Percentiles rank a stretch among this genome's conserved stretches.
These are phyloP conservation scores for Ferrisia virgata DNA, from an alignment of 2,888 invertebrate species.

Conservation along the genomic window DNA sequence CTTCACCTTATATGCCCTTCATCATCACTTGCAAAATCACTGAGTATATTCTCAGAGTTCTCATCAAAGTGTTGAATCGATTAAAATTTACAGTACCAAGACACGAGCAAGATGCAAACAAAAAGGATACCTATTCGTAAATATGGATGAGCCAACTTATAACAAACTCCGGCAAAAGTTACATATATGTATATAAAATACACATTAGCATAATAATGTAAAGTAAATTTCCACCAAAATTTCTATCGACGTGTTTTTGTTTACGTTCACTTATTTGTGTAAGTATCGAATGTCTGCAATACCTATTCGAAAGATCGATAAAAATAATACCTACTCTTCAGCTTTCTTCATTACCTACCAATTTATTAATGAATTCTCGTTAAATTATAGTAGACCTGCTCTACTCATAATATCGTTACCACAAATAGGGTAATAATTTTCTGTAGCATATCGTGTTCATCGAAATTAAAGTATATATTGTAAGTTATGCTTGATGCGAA, in stretches of 20 bases:
- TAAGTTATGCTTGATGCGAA: no score
- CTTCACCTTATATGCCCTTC: not conserved
- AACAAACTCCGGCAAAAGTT: not conserved
- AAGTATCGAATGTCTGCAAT: not conserved
- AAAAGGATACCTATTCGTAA: not conserved
- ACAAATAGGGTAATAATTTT: not conserved
- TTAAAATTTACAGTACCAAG: not conserved
- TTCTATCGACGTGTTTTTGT: not conserved
- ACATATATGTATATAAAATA: no score
- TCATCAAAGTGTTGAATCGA: not conserved
- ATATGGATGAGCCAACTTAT: not conserved
- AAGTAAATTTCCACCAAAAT: not conserved
- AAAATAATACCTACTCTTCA: not conserved
- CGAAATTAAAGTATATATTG: not conserved
- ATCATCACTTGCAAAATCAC: not conserved
- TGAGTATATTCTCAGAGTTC: no score
- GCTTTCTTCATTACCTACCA: not conserved
- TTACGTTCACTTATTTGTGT: not conserved
- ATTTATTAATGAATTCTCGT: conserved; percentile 12
- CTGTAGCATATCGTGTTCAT: not conserved
- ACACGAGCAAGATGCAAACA: not conserved
- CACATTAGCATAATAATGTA: not conserved
- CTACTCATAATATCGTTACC: not conserved
- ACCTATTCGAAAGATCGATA: not conserved
- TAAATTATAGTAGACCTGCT: not conserved